These are phyloP conservation scores for Serripes groenlandicus DNA, from an alignment of 2,888 invertebrate species.

Conservation along the genomic window DNA sequence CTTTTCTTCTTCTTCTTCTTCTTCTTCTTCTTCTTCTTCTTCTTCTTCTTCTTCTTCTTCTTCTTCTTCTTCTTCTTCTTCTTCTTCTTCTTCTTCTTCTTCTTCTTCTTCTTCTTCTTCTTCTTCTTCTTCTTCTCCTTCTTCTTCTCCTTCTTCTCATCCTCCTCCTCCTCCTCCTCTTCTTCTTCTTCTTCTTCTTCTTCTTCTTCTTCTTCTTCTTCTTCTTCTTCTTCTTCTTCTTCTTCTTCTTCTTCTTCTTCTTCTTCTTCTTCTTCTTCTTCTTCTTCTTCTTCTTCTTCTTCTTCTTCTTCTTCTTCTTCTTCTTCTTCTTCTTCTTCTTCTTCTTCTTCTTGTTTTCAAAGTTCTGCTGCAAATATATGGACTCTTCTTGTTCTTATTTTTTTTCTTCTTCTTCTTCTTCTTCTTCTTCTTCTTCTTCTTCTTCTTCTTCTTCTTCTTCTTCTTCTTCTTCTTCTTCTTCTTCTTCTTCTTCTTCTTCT, in stretches of 20 bases:
- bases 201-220: not conserved
- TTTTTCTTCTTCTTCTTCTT: not conserved
- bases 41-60: not conserved
- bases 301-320: not conserved
- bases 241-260: not conserved
- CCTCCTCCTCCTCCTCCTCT: not conserved
- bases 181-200: not conserved
- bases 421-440: not conserved
- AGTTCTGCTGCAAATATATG: no score
- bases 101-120: conserved; percentile 3
- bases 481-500: not conserved
- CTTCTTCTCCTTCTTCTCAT: not conserved
- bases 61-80: conserved; percentile 10
- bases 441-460: not conserved
- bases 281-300: not conserved
- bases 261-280: not conserved
- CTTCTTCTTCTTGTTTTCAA: not conserved
- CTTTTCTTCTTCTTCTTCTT: no score
- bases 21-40: not conserved
- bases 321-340: not conserved
- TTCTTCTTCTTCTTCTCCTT: not conserved
- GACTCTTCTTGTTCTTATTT: no score
- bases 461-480: not conserved
- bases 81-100: conserved; percentile 17
- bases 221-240: not conserved